These are phyloP conservation scores for Drosophila birchii DNA, from an alignment of 2,888 invertebrate genomes.

Conservation along the genomic window DNA sequence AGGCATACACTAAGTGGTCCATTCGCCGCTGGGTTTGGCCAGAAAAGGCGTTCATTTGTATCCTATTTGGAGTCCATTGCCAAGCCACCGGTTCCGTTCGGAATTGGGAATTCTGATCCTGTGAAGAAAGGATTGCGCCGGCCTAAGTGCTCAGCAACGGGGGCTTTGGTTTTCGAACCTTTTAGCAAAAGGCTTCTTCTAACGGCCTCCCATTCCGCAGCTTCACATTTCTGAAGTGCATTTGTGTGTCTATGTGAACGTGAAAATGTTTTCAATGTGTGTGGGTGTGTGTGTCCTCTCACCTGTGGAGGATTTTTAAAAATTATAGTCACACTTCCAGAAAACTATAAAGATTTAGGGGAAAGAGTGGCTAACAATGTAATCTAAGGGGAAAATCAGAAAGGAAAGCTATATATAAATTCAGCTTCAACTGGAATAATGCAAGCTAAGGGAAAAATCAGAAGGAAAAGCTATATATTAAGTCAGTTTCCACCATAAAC, in stretches of 20 bases:
- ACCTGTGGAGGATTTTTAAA: conserved; percentile 19
- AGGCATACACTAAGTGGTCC: conserved; percentile 66
- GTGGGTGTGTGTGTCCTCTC: not conserved
- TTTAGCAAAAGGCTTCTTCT: conserved; percentile 49
- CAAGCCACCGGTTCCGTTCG: conserved; percentile 19
- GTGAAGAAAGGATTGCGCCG: conserved; percentile 48
- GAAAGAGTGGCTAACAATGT: not conserved
- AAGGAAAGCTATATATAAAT: not conserved
- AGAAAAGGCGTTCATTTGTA: conserved; percentile 58
- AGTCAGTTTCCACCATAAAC: not conserved
- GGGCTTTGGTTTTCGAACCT: conserved; percentile 33
- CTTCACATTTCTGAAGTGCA: conserved; percentile 31
- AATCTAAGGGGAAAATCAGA: not conserved
- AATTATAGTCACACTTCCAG: conserved; percentile 6
- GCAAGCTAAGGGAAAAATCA: no score
- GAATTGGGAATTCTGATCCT: conserved; percentile 52
- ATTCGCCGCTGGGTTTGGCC: conserved; percentile 46
- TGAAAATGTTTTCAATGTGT: conserved; percentile 3
- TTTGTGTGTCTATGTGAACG: conserved; percentile 30
- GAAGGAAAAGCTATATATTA: not conserved
- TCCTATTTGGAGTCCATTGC: conserved; percentile 42
- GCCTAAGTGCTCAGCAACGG: conserved; percentile 37
- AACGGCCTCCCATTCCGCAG: conserved; percentile 19
- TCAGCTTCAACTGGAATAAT: no score
- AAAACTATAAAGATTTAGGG: conserved; percentile 1